A percentile compares a stretch with the other conserved stretches of the same genome.
These are phyloP conservation scores for Heliangelus exortis DNA, from an alignment of 2,797 vertebrate genomes.

Conservation along the genomic window DNA sequence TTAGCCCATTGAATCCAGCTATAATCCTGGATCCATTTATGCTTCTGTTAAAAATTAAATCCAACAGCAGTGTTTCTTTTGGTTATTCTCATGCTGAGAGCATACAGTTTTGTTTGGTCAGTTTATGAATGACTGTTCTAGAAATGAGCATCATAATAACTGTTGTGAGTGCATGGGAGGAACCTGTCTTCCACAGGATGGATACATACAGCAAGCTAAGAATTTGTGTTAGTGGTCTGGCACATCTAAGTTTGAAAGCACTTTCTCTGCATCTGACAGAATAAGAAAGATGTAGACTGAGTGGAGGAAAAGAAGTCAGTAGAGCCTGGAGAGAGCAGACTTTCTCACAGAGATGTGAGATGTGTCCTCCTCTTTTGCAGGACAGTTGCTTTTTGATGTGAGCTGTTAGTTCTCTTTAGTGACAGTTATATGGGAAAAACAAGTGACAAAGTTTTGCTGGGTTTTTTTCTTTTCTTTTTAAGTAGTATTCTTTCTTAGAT, in stretches of 20 bases:
- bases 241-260: neutral
- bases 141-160: fast-evolving
- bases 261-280: neutral
- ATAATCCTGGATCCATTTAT: neutral
- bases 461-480: neutral
- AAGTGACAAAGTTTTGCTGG: neutral
- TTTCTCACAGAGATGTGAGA: neutral
- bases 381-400: neutral
- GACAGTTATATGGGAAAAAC: neutral
- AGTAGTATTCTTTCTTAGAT: neutral
- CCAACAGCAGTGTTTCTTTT: neutral
- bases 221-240: neutral
- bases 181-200: neutral
- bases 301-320: neutral
- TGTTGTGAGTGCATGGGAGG: neutral
- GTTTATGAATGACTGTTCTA: neutral
- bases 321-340: neutral
- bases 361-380: no score
- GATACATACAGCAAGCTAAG: neutral
- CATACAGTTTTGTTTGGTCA: neutral
- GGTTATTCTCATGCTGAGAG: neutral
- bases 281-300: neutral
- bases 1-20: neutral
- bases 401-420: fast-evolving
- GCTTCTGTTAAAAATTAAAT: neutral